A percentile compares a stretch with the other conserved stretches of the same genome.
These are phyloP conservation scores for Ariopsis seemanni DNA, from an alignment of 2,113 vertebrate genomes.

Conservation along the genomic window DNA sequence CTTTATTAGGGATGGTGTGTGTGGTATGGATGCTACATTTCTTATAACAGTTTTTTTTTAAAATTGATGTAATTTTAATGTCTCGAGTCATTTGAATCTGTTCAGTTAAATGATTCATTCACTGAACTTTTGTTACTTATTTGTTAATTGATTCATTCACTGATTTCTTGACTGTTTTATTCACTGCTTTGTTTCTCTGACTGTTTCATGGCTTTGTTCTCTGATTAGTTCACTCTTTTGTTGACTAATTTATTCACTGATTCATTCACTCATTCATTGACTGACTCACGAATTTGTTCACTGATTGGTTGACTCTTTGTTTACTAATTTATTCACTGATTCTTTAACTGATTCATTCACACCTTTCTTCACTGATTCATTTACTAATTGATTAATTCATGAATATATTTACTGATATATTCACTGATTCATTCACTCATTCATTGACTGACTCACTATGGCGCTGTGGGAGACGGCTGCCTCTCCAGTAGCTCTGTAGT, in stretches of 20 bases:
- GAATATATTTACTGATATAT: background rate
- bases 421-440: background rate
- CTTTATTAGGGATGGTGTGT: background rate
- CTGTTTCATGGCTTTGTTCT: background rate
- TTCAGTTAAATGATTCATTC: background rate
- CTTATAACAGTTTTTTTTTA: background rate
- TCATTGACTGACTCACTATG: too few relatives aligned
- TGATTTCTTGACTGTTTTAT: background rate
- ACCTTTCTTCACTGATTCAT: background rate
- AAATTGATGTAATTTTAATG: background rate
- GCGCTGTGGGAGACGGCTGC: too few relatives aligned
- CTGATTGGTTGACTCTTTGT: background rate
- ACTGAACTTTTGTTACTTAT: too few relatives aligned
- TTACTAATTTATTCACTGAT: background rate
- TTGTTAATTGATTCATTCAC: background rate
- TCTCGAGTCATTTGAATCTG: background rate
- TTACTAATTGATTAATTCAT: background rate
- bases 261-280: background rate
- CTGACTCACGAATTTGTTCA: background rate
- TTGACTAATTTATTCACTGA: background rate
- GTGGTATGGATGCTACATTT: background rate
- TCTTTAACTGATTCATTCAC: background rate
- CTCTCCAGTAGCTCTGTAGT: too few relatives aligned
- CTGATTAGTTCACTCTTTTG: background rate
- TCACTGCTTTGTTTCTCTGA: background rate